Evolutionary conservation across 2,888 invertebrate genomes (phyloP).

Genomic region (Pheosia tremula): DNA sequence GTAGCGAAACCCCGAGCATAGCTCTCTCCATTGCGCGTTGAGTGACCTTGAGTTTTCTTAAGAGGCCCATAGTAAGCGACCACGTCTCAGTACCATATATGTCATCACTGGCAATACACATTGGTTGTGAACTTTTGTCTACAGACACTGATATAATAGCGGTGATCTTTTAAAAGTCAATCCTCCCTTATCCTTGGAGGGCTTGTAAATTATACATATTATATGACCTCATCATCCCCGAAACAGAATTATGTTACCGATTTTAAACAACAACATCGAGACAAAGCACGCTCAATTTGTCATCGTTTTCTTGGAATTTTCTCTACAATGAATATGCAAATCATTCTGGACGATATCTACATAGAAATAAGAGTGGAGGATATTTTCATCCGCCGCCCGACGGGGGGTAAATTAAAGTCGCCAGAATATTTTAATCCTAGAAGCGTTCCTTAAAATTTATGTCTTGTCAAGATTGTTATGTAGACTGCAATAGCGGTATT

Average conservation of each 20-base stretch:
- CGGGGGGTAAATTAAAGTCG: conserved; percentile 4
- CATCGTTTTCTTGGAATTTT: not conserved
- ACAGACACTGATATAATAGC: too few species aligned
- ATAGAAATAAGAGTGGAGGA: not conserved
- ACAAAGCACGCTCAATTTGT: not conserved
- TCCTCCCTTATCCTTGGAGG: too few species aligned
- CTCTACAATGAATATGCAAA: conserved; percentile 5
- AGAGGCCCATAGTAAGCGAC: too few species aligned
- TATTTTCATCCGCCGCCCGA: not conserved
- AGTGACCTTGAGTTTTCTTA: too few species aligned
- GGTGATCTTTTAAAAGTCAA: too few species aligned
- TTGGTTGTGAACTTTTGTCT: too few species aligned
- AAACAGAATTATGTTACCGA: not conserved
- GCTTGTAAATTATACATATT: too few species aligned
- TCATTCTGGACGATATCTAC: not conserved
- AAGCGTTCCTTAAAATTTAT: conserved; percentile 1
- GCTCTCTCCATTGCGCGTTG: too few species aligned
- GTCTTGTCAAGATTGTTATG: not conserved
- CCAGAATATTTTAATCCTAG: not conserved
- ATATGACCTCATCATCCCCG: too few species aligned
- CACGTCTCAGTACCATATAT: too few species aligned
- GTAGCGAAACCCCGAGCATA: too few species aligned
- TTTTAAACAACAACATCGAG: not conserved
- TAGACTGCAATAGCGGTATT: not conserved
- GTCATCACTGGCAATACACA: too few species aligned